Evolutionary conservation across 2,888 invertebrate genomes (phyloP).

Genomic region (Ennomos fuscantarius): DNA sequence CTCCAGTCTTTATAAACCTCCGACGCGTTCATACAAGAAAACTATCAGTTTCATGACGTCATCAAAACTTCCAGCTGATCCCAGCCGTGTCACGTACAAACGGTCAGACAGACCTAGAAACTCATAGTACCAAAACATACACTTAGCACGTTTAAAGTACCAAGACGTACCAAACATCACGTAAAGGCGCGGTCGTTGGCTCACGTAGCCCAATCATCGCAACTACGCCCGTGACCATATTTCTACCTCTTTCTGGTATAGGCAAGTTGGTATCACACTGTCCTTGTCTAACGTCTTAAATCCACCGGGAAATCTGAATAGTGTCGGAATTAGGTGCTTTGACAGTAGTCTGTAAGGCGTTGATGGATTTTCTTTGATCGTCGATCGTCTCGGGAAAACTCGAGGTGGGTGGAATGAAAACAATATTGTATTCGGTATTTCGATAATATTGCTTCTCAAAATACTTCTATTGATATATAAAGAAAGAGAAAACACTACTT

Average conservation of each 20-base stretch:
- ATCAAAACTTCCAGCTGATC: slow-evolving; percentile 14
- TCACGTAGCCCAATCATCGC: slow-evolving; percentile 83
- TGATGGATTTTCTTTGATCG: slow-evolving; percentile 78
- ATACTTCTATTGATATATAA: too few species aligned
- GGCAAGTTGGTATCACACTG: slow-evolving; percentile 29
- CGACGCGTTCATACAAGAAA: neutral
- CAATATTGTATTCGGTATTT: too few species aligned
- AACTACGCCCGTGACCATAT: slow-evolving; percentile 77
- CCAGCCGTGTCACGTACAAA: slow-evolving; percentile 19
- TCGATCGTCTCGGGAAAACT: slow-evolving; percentile 45
- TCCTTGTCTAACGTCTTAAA: slow-evolving; percentile 54
- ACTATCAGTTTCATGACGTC: slow-evolving; percentile 10
- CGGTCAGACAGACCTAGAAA: slow-evolving; percentile 15
- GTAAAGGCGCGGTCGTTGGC: slow-evolving; percentile 75
- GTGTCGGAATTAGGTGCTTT: slow-evolving; percentile 79
- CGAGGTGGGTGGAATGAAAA: slow-evolving; percentile 19
- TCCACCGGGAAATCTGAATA: slow-evolving; percentile 82
- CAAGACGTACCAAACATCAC: slow-evolving; percentile 63
- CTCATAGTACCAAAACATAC: slow-evolving; percentile 38
- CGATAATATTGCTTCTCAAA: too few species aligned
- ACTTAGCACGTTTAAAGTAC: slow-evolving; percentile 46
- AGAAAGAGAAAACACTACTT: too few species aligned
- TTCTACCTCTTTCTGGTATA: slow-evolving; percentile 53
- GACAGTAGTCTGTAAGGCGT: slow-evolving; percentile 75
- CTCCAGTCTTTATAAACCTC: too few species aligned